These are phyloP conservation scores for Microcaecilia unicolor DNA, from an alignment of 2,797 vertebrate genomes.

Conservation along the genomic window DNA sequence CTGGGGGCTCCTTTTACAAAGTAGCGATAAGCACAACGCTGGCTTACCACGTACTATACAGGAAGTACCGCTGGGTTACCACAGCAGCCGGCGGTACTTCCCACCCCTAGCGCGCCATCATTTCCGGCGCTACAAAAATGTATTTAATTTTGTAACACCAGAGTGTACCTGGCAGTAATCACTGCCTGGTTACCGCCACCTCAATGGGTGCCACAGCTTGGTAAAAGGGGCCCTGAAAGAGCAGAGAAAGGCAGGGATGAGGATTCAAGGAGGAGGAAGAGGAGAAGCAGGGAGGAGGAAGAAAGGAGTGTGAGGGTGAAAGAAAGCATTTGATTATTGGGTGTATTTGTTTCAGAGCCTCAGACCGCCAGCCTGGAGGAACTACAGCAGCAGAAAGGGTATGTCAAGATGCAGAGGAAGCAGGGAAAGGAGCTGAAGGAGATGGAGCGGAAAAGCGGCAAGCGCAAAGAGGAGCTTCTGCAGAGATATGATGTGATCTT, in stretches of 20 bases:
- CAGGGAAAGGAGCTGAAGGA: conserved; percentile 89
- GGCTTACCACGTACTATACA: no score
- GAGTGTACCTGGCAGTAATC: no score
- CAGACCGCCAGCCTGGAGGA: conserved; percentile 66
- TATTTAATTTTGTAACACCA: no score
- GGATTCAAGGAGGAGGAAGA: not conserved
- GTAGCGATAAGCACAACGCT: no score
- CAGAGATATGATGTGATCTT: conserved; percentile 68
- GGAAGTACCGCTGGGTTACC: no score
- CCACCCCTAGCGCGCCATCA: no score
- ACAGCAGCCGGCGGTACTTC: no score
- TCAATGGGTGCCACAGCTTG: no score
- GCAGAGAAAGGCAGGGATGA: not conserved
- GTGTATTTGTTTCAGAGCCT: conserved; percentile 47
- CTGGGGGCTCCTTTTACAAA: no score
- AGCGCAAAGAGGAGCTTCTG: conserved; percentile 75
- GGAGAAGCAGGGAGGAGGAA: fast-evolving
- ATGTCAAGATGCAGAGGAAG: conserved; percentile 77
- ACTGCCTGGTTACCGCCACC: no score
- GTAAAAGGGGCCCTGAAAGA: no score
- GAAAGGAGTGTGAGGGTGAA: not conserved
- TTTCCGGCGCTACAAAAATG: no score
- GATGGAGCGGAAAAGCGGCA: conserved; percentile 67
- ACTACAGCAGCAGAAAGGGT: conserved; percentile 76
- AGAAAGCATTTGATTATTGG: not conserved